Conservation (phyloP, 2,797 vertebrate genomes). For the Neosilurus hyrtlii region DNA sequence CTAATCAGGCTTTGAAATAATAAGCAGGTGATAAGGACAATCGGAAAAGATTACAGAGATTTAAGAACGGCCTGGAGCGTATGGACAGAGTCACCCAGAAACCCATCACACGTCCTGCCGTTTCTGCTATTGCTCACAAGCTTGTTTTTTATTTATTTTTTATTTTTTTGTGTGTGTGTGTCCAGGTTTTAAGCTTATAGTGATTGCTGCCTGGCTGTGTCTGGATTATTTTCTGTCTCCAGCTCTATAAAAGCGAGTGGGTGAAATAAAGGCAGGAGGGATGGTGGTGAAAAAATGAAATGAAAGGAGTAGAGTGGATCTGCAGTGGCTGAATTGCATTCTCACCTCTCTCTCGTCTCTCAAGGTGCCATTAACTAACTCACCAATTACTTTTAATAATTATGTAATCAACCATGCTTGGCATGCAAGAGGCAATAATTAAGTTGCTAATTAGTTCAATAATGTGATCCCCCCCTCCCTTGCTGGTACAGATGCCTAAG, state of each 20-base stretch:
- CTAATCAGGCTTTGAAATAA: conserved; percentile 53
- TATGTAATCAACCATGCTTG: conserved; percentile 74
- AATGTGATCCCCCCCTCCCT: conserved; percentile 65
- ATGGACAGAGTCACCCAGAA: conserved; percentile 17
- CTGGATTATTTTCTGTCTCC: conserved; percentile 8
- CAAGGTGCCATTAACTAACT: conserved; percentile 77
- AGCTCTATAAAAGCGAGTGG: conserved; percentile 11
- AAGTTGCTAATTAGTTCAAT: conserved; percentile 80
- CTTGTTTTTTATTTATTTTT: conserved; percentile 1
- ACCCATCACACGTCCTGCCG: background rate
- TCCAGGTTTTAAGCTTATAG: background rate
- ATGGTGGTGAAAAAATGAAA: conserved; percentile 10
- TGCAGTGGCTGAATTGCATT: conserved; percentile 37
- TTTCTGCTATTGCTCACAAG: conserved; percentile 11
- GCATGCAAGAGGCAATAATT: conserved; percentile 75
- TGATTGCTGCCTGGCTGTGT: conserved; percentile 9
- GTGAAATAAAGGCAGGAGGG: background rate
- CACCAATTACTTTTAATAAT: conserved; percentile 77
- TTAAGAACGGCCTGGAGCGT: conserved; percentile 16
- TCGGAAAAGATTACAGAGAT: conserved; percentile 16
- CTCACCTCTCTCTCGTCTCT: conserved; percentile 55
- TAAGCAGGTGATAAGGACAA: conserved; percentile 45
- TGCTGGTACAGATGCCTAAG: conserved; percentile 50
- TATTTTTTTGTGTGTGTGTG: no score
- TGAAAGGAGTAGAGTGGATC: conserved; percentile 43